phyloP scores from a whole-genome alignment of 2,113 vertebrate genomes.

The Empidonax alnorum region DNA sequence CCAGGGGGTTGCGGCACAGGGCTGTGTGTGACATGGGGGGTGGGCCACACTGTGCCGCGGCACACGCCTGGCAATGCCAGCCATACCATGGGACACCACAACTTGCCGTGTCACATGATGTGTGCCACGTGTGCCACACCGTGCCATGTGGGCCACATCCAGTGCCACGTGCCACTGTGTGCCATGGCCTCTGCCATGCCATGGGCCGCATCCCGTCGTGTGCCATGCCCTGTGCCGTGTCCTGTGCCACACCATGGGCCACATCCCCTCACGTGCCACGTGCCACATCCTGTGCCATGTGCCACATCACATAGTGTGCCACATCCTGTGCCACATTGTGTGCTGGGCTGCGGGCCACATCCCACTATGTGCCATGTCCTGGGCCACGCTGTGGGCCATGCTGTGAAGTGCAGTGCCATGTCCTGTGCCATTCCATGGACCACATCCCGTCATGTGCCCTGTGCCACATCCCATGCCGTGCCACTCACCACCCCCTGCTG shows the following conservation, averaged over 20 bases:
- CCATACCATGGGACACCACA: not conserved
- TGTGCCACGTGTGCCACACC: too few relatives aligned
- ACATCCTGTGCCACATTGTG: too few relatives aligned
- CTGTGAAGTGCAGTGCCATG: not conserved
- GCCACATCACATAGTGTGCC: too few relatives aligned
- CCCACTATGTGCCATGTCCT: too few relatives aligned
- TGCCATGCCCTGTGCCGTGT: not conserved
- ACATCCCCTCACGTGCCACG: too few relatives aligned
- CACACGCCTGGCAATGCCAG: rapidly evolving
- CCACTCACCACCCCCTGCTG: not conserved
- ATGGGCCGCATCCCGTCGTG: not conserved
- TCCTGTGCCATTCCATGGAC: not conserved
- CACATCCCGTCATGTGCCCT: not conserved
- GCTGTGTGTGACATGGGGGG: rapidly evolving
- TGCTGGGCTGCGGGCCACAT: too few relatives aligned
- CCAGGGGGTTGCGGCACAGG: rapidly evolving
- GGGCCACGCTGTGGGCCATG: not conserved
- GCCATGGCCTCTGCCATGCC: not conserved
- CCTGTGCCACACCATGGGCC: too few relatives aligned
- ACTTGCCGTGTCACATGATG: rapidly evolving
- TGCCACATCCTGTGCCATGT: too few relatives aligned
- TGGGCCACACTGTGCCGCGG: rapidly evolving
- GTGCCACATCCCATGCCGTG: too few relatives aligned
- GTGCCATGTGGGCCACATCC: too few relatives aligned
- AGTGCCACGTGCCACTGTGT: not conserved